Percentiles rank a stretch among this genome's conserved stretches.
Evolutionary conservation across 2,113 vertebrate genomes (phyloP).

Genomic region (Crotalus helleri): DNA sequence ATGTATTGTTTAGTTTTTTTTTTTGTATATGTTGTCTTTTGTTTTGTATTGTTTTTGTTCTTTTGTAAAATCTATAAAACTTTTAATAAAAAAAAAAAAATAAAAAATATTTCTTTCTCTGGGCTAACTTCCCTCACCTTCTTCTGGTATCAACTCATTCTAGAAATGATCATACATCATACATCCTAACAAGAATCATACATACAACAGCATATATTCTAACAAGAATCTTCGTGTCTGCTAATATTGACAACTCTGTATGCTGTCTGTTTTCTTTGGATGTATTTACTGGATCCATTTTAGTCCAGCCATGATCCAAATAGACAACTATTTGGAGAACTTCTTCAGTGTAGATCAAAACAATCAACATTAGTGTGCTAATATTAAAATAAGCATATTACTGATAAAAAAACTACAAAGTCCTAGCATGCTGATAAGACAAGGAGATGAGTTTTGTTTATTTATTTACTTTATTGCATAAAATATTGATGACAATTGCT

Average conservation of each 20-base stretch:
- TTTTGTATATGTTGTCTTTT: too few species aligned
- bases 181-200: conserved; percentile 34
- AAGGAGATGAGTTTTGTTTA: background rate
- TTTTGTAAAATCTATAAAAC: too few species aligned
- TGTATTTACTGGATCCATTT: conserved; percentile 74
- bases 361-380: background rate
- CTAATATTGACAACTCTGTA: conserved; percentile 43
- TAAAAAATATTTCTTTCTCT: too few species aligned
- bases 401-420: conserved; percentile 14
- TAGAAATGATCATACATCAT: conserved; percentile 55
- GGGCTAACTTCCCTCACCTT: conserved; percentile 15
- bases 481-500: conserved; percentile 72
- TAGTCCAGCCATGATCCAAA: conserved; percentile 36
- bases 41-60: too few species aligned
- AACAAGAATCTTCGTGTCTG: conserved; percentile 58
- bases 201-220: conserved; percentile 8
- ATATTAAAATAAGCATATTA: background rate
- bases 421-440: conserved; percentile 5
- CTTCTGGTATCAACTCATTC: conserved; percentile 55
- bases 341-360: conserved; percentile 37
- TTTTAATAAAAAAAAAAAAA: too few species aligned
- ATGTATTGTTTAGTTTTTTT: too few species aligned
- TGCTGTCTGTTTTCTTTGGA: conserved; percentile 45
- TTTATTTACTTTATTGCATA: conserved; percentile 30
- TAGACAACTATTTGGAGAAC: background rate